phyloP scores from a whole-genome alignment of 2,113 vertebrate species.

The Oncorhynchus gorbuscha region DNA sequence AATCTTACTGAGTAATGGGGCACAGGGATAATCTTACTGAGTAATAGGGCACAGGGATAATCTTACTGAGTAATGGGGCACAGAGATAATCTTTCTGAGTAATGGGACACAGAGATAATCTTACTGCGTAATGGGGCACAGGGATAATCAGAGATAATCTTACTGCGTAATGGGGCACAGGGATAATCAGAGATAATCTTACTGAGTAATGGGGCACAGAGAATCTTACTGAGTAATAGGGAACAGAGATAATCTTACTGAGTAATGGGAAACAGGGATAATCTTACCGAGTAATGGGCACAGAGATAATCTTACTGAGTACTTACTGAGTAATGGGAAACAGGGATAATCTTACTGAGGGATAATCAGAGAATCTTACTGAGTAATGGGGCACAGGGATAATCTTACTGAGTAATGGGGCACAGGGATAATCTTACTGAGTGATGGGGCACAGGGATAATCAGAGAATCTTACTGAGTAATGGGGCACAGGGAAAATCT shows the following conservation, averaged over 20 bases:
- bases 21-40: not conserved
- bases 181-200: not conserved
- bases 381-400: not conserved
- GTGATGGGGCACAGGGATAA: not conserved
- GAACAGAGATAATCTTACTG: not conserved
- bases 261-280: not conserved
- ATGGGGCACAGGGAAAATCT: not conserved
- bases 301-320: not conserved
- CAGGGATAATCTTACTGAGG: not conserved
- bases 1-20: too few species aligned
- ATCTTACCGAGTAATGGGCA: conserved; percentile 7
- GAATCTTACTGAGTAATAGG: too few species aligned
- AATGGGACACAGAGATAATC: not conserved
- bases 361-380: conserved; percentile 7
- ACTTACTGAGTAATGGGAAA: too few species aligned
- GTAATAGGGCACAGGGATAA: not conserved
- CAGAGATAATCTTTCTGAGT: conserved; percentile 3
- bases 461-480: too few species aligned
- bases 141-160: not conserved
- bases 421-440: not conserved
- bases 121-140: conserved; percentile 2
- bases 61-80: conserved; percentile 2
- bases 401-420: too few species aligned
- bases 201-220: conserved; percentile 11
- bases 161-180: not conserved